These are phyloP conservation scores for Macrophya alboannulata DNA, from an alignment of 2,888 invertebrate genomes.

Conservation along the genomic window DNA sequence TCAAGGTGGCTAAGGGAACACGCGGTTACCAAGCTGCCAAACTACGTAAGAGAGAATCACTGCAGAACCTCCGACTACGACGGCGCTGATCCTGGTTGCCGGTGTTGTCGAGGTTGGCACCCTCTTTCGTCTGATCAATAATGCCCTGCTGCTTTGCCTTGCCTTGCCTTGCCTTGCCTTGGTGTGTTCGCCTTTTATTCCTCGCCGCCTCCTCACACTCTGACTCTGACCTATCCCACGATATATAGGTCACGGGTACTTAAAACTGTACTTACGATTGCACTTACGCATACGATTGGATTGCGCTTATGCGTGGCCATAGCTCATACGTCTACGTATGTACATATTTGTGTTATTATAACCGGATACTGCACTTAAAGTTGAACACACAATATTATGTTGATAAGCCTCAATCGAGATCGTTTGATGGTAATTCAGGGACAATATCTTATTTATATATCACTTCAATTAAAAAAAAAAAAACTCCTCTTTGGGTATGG, in stretches of 20 bases:
- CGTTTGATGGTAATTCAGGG: neutral
- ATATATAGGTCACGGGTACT: conserved; percentile 50
- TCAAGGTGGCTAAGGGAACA: conserved; percentile 28
- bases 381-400: neutral
- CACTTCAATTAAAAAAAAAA: conserved; percentile 1
- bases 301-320: too few relatives aligned
- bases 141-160: conserved; percentile 25
- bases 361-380: neutral
- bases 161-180: conserved; percentile 37
- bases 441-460: neutral
- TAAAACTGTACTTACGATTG: neutral
- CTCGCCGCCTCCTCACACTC: neutral
- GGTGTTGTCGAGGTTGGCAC: conserved; percentile 24
- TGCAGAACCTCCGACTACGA: conserved; percentile 6
- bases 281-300: too few relatives aligned
- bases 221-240: conserved; percentile 50
- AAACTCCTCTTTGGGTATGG: neutral
- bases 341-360: neutral
- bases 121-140: conserved; percentile 52
- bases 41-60: conserved; percentile 27
- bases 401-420: neutral
- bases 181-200: conserved; percentile 23
- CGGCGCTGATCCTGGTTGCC: neutral
- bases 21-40: conserved; percentile 38
- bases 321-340: neutral